Percentiles rank a stretch among this genome's conserved stretches.
These are phyloP conservation scores for Anser brachyrhynchus DNA, from an alignment of 2,113 vertebrate genomes.

Conservation along the genomic window DNA sequence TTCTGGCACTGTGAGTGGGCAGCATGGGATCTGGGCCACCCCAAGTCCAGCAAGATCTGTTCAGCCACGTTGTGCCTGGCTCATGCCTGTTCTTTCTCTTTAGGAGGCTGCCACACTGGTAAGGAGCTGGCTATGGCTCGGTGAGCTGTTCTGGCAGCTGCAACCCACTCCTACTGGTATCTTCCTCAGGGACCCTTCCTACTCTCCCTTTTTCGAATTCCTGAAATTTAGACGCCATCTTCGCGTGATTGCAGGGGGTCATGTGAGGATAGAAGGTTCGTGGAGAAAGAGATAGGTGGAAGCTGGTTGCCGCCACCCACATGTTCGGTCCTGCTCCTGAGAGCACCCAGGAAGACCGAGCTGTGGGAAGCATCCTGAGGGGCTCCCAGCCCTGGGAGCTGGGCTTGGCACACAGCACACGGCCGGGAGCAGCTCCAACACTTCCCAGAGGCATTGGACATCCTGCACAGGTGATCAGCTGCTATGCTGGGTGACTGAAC, in stretches of 20 bases:
- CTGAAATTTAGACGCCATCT: not conserved
- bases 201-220: not conserved
- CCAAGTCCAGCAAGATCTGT: not conserved
- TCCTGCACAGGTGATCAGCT: not conserved
- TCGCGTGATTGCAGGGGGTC: not conserved
- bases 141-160: not conserved
- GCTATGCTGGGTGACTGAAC: not conserved
- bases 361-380: not conserved
- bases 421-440: not conserved
- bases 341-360: not conserved
- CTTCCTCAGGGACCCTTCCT: not conserved
- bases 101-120: not conserved
- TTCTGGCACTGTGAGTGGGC: not conserved
- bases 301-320: not conserved
- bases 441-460: not conserved
- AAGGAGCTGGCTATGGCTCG: not conserved
- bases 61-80: not conserved
- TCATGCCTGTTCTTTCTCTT: not conserved
- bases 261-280: not conserved
- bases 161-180: not conserved
- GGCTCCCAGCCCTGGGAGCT: not conserved
- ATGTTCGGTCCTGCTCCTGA: not conserved
- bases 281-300: not conserved
- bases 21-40: not conserved
- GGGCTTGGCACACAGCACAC: not conserved